Percentiles rank a stretch among this genome's conserved stretches.
Conservation (phyloP, 2,888 invertebrate species). For the Tholera decimalis region DNA sequence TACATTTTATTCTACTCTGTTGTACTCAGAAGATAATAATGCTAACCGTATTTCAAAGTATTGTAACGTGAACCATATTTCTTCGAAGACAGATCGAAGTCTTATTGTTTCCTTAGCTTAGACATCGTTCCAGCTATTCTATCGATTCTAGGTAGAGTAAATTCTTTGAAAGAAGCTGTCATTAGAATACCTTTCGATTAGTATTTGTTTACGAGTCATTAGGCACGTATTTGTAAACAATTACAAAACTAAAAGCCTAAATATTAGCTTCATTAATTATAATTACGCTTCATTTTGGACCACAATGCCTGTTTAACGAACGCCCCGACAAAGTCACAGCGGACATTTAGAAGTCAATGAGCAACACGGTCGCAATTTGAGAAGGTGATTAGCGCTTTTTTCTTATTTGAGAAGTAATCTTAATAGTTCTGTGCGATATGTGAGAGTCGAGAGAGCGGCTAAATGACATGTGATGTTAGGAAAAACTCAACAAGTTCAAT, state of each 20-base stretch:
- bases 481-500: slow-evolving; percentile 16
- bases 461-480: slow-evolving; percentile 31
- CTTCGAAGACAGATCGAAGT: slow-evolving; percentile 42
- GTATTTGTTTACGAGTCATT: slow-evolving; percentile 4
- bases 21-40: slow-evolving; percentile 37
- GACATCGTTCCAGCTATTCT: slow-evolving; percentile 22
- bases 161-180: background rate
- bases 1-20: slow-evolving; percentile 15
- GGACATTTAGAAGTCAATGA: slow-evolving; percentile 58
- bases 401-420: slow-evolving; percentile 55
- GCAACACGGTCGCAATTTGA: slow-evolving; percentile 26
- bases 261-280: slow-evolving; percentile 41
- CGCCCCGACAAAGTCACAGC: slow-evolving; percentile 58
- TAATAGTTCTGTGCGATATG: slow-evolving; percentile 38
- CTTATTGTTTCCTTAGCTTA: slow-evolving; percentile 33
- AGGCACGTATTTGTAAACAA: slow-evolving; percentile 5
- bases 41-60: slow-evolving; percentile 34
- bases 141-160: slow-evolving; percentile 24
- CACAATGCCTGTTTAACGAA: slow-evolving; percentile 24
- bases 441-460: slow-evolving; percentile 32
- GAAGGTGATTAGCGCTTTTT: slow-evolving; percentile 52
- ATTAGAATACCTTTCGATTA: background rate
- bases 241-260: slow-evolving; percentile 6
- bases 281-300: slow-evolving; percentile 35
- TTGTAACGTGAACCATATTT: slow-evolving; percentile 47